Evolutionary conservation across 2,113 vertebrate species (phyloP).

Genomic region (Pogonocichla stellata): DNA sequence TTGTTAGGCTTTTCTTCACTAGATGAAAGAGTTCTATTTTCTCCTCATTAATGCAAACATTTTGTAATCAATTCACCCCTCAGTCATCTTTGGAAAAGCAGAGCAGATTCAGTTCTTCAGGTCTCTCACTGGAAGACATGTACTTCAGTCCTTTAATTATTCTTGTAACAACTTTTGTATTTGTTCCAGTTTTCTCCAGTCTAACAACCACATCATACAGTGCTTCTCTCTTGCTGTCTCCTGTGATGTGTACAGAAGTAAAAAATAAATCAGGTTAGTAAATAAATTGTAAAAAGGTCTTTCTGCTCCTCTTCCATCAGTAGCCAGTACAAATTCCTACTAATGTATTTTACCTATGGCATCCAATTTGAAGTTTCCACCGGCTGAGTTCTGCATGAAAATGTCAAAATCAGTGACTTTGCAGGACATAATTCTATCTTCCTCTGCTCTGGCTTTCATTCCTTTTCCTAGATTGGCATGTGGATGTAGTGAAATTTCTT

Average conservation of each 20-base stretch:
- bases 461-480: background rate
- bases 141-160: background rate
- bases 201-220: background rate
- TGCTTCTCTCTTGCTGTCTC: background rate
- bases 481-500: background rate
- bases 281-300: background rate
- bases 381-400: background rate
- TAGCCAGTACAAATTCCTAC: background rate
- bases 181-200: background rate
- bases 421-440: background rate
- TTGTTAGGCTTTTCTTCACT: background rate
- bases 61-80: background rate
- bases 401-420: background rate
- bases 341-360: background rate
- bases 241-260: background rate
- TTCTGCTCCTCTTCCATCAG: background rate
- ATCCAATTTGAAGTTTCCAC: background rate
- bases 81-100: background rate
- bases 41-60: background rate
- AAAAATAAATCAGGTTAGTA: background rate
- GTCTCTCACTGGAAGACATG: background rate
- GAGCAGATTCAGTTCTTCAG: background rate
- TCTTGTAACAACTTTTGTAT: background rate
- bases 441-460: background rate
- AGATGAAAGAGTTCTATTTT: slow-evolving; percentile 15